Conservation (phyloP, 2,797 vertebrate genomes). For the Melopsittacus undulatus region DNA sequence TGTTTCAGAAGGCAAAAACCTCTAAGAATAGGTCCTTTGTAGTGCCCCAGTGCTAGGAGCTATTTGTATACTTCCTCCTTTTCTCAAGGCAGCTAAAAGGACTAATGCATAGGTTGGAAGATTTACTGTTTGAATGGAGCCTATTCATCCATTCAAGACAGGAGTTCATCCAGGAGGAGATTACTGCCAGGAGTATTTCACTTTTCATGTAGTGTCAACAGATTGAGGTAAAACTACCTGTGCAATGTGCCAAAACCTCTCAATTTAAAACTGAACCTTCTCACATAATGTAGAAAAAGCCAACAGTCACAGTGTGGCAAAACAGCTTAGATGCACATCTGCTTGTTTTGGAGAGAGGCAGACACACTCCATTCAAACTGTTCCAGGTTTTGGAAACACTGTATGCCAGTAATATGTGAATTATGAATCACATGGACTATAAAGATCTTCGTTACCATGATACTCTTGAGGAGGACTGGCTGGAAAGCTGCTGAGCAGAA, state of each 20-base stretch:
- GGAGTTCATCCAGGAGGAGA: neutral
- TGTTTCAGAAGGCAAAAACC: neutral
- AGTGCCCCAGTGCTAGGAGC: neutral
- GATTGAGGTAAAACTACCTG: neutral
- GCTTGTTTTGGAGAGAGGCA: neutral
- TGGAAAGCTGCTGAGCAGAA: neutral
- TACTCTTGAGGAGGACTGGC: neutral
- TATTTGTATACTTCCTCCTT: neutral
- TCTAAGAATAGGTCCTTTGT: neutral
- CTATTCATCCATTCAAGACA: neutral
- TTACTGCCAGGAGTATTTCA: constrained; percentile 23
- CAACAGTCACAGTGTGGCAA: neutral
- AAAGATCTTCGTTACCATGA: neutral
- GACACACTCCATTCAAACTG: neutral
- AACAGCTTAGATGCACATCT: neutral
- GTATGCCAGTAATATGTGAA: neutral
- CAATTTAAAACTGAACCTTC: neutral
- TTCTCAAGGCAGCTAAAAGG: neutral
- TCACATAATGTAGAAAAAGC: neutral
- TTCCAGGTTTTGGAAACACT: neutral
- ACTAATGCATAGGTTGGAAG: neutral
- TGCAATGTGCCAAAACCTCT: neutral
- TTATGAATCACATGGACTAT: neutral
- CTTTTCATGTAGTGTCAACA: neutral
- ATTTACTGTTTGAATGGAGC: constrained; percentile 9